Evolutionary conservation across 2,888 invertebrate species (phyloP), one percentile per base, ranked within the genome.

Genomic region (Chalcis sispes): DNA sequence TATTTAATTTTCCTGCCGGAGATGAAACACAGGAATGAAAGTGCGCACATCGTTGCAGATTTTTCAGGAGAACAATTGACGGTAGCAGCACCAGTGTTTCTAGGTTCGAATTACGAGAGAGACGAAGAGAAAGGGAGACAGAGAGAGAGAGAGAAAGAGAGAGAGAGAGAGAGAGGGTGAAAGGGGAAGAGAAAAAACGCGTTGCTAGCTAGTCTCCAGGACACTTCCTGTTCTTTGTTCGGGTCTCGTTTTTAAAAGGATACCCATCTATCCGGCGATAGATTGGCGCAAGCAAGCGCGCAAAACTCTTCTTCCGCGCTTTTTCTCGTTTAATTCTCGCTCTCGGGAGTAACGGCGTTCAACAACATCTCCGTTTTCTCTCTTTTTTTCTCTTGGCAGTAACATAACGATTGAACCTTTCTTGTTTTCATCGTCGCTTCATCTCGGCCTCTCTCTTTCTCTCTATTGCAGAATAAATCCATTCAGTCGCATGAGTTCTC

Each of bases 1-100:
- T 74, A 75, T 71, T 76, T 71, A 71, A 76, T 76, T 76, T 76
- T 76, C 71, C 59, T 66, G 71, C 62, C 75, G 75, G 75, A 75
- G 75, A 75, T 70, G 75, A 75, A 64, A 66, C 27, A n/a, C 59
- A 40, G 54, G 58, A 58, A 65, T 40, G 72, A 72, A 66, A 66
- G 29, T 32, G 52, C 52, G 40, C 50, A 40, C 59, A 10, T 29
- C 54, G 46, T 50, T 42, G 74, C 42, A 13, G 67, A 62, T 70
- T 73, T 67, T 73, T 42, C 66, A 61, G 18, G 36, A 72, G 62
- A 25, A 54, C 62, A 72, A 72, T 64, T 64, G 62, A 52, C 27
- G 15, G 25, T 10, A 13, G n/a, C 29, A 1, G 46, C n/a, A 4
- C 36, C 10, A 36, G 36, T 2, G 42, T 15, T 13, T 42, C 42